Percentiles rank a stretch among this genome's conserved stretches.
These are phyloP conservation scores for Sycophila texana DNA, from an alignment of 2,888 invertebrate species.

Conservation along the genomic window DNA sequence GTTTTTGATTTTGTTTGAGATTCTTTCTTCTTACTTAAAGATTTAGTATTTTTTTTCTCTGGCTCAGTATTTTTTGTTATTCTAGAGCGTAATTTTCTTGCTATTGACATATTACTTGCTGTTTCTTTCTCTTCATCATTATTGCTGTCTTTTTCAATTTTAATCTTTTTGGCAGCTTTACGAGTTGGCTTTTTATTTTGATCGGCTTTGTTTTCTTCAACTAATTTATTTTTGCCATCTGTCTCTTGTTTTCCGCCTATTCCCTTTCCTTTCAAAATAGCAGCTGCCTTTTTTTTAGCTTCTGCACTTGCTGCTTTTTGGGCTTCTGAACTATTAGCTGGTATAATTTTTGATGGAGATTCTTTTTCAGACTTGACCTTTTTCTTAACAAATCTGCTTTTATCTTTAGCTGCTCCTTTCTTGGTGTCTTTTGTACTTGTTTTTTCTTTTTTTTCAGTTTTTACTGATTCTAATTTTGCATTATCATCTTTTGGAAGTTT, in stretches of 20 bases:
- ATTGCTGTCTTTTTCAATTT: conserved; percentile 64
- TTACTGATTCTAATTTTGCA: background rate
- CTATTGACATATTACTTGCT: conserved; percentile 76
- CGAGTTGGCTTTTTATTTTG: background rate
- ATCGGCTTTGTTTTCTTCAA: conserved; percentile 13
- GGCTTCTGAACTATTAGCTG: conserved; percentile 63
- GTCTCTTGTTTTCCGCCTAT: conserved; percentile 49
- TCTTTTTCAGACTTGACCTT: conserved; percentile 62
- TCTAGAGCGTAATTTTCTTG: conserved; percentile 68
- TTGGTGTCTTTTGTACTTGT: conserved; percentile 13
- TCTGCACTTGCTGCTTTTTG: conserved; percentile 60
- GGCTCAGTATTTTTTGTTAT: conserved; percentile 72
- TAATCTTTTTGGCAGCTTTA: too few relatives aligned
- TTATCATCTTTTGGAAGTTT: conserved; percentile 61
- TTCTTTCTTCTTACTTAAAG: background rate
- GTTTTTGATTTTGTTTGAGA: conserved; percentile 8
- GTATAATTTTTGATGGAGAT: conserved; percentile 58
- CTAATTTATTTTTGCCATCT: conserved; percentile 46
- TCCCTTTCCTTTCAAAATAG: conserved; percentile 71
- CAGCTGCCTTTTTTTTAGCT: conserved; percentile 68
- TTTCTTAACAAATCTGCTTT: conserved; percentile 34
- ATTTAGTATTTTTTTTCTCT: background rate
- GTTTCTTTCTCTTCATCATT: conserved; percentile 41
- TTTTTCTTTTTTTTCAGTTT: conserved; percentile 32
- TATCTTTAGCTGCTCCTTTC: conserved; percentile 6